Base-by-base conservation (phyloP, 2,113 vertebrate genomes). In the Sebastes schlegelii region DNA sequence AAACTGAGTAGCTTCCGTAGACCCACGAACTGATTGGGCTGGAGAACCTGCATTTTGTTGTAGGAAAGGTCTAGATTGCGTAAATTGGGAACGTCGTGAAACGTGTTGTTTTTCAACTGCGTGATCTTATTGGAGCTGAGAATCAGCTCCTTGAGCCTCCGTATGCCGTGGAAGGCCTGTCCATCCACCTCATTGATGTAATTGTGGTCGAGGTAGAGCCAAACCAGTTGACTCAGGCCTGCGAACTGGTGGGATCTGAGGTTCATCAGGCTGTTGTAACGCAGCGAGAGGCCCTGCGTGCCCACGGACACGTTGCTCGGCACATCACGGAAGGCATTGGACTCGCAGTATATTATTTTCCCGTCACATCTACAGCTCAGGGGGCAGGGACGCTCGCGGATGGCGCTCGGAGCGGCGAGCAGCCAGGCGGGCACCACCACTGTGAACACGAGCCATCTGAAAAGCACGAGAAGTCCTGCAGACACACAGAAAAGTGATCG, bases 151-250 rank as follows among this genome's bases (percentile, higher is more conserved):
- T 99, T 99, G 77, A 99, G 96, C 91, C 98, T 91, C 13, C 97
- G 96, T 85, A 99, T 97, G 1, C 98, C 98, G 71, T 98, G 97
- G 89, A 99, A 98, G 0, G 98, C 97, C 34, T 97, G 96, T 86
- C 97, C 96, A 2, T 99, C 98, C 93, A 99, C 97, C 0, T 92
- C 92, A 76, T 86, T 96, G 92, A 99, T 97, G 93, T 99, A 99
- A 85, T 99, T 99, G 84, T 99, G 98, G 95, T 99, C 98, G 4
- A 99, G 97, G 93, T 99, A 99, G 45, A 99, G 96, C 98, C 98
- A 99, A 51, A 99, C 97, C 61, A 99, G 96, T 92, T 99, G 98
- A 76, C 97, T 95, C 82, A 99, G 97, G 88, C 97, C 97, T 0
- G 97, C 96, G 60, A 99, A 99, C 94, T 99, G 98, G 91, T 96